A percentile compares a stretch with the other conserved stretches of the same genome.
phyloP scores from a whole-genome alignment of 1,140 invertebrate species.

The Drosophila equinoxialis region DNA sequence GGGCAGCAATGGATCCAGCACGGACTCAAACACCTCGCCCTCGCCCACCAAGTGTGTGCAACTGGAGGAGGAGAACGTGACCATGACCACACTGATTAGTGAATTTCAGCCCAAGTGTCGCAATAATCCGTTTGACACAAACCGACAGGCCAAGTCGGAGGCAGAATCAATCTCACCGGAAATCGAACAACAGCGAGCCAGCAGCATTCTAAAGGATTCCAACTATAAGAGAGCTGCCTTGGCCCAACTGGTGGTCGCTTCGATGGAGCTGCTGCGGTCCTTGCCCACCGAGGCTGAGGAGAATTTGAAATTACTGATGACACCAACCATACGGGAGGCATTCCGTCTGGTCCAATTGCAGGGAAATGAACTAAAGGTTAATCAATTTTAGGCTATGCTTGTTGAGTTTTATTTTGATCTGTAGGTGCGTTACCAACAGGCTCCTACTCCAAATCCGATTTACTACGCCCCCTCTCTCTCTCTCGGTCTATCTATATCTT shows the following conservation, averaged over 20 bases:
- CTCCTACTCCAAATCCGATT: constrained; percentile 43
- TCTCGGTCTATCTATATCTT: constrained; percentile 14
- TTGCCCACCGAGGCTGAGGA: constrained; percentile 78
- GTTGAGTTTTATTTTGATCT: constrained; percentile 83
- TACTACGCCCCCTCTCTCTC: constrained; percentile 23
- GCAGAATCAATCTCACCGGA: constrained; percentile 87
- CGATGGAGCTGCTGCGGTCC: constrained; percentile 78
- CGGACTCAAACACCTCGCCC: constrained; percentile 31
- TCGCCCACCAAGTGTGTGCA: constrained; percentile 77
- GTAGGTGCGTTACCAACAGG: constrained; percentile 65
- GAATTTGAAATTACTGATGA: constrained; percentile 79
- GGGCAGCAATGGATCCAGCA: background rate
- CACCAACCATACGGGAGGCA: constrained; percentile 81
- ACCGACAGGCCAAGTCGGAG: constrained; percentile 84
- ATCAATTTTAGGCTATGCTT: constrained; percentile 83
- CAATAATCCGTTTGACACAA: constrained; percentile 84
- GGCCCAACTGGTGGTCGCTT: constrained; percentile 79
- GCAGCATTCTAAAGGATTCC: constrained; percentile 90
- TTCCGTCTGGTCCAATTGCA: constrained; percentile 82
- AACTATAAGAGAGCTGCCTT: constrained; percentile 80
- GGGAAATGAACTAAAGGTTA: constrained; percentile 81
- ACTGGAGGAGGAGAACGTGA: constrained; percentile 80
- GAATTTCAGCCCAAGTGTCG: constrained; percentile 84
- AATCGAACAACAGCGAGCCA: constrained; percentile 89
- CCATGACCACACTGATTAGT: constrained; percentile 83